A percentile compares a stretch with the other conserved stretches of the same genome.
Evolutionary conservation across 2,888 invertebrate species (phyloP).

Genomic region (Apotomis turbidana): DNA sequence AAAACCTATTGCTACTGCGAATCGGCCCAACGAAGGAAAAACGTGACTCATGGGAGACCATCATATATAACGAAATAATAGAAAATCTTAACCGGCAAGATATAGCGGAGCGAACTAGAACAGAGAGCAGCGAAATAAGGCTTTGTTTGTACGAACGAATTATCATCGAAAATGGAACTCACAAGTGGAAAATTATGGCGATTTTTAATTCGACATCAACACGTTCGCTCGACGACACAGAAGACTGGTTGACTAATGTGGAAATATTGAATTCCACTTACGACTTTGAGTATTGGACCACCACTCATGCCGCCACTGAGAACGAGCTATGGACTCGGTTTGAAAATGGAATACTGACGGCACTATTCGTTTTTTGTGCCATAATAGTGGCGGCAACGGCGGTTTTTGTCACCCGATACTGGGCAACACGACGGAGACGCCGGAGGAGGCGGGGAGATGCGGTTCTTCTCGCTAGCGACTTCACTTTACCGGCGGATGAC

Average conservation of each 20-base stretch:
- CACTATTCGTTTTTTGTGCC: slow-evolving; percentile 42
- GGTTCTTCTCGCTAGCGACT: slow-evolving; percentile 56
- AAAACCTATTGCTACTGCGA: slow-evolving; percentile 29
- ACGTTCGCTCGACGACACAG: slow-evolving; percentile 49
- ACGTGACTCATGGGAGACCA: slow-evolving; percentile 22
- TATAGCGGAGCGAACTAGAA: slow-evolving; percentile 30
- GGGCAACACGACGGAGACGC: slow-evolving; percentile 52
- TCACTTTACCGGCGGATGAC: slow-evolving; percentile 64
- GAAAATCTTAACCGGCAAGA: slow-evolving; percentile 31
- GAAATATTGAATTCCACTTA: slow-evolving; percentile 48
- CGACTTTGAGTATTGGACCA: slow-evolving; percentile 45
- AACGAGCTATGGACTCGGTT: slow-evolving; percentile 42
- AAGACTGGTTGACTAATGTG: slow-evolving; percentile 52
- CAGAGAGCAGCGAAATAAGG: slow-evolving; percentile 24
- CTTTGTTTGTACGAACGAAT: slow-evolving; percentile 33
- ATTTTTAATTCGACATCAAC: slow-evolving; percentile 49
- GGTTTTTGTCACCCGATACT: slow-evolving; percentile 35
- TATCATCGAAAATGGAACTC: slow-evolving; percentile 10
- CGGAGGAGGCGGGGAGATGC: slow-evolving; percentile 53
- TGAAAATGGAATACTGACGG: slow-evolving; percentile 42
- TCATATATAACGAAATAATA: slow-evolving; percentile 36
- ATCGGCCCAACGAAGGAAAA: slow-evolving; percentile 10
- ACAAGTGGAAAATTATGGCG: slow-evolving; percentile 53
- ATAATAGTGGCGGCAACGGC: slow-evolving; percentile 43
- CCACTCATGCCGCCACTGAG: slow-evolving; percentile 32